phyloP scores from a whole-genome alignment of 2,888 invertebrate species.

The Netelia virgata region DNA sequence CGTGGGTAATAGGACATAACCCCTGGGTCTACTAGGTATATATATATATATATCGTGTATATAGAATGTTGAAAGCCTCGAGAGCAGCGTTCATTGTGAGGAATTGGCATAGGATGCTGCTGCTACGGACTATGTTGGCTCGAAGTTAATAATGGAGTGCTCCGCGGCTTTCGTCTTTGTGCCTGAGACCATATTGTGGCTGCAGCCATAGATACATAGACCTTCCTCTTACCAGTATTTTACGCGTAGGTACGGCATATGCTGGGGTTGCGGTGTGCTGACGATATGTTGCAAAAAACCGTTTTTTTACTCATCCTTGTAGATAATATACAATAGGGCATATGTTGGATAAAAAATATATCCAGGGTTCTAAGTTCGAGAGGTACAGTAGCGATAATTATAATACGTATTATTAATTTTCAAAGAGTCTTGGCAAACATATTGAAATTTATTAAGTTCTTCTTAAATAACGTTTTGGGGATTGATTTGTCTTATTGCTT shows the following conservation, averaged over 20 bases:
- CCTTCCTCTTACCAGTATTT: conserved; percentile 24
- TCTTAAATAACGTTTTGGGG: too few species aligned
- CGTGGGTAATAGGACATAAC: conserved; percentile 74
- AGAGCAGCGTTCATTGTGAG: conserved; percentile 75
- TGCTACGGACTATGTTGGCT: conserved; percentile 56
- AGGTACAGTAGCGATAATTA: too few species aligned
- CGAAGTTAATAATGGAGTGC: conserved; percentile 82
- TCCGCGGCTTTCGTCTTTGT: conserved; percentile 79
- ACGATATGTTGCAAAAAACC: conserved; percentile 1
- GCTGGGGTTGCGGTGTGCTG: neutral
- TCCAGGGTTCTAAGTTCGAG: neutral
- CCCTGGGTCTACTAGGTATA: conserved; percentile 25
- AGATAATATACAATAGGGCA: neutral
- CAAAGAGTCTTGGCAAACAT: too few species aligned
- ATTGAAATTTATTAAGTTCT: too few species aligned
- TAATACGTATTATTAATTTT: too few species aligned
- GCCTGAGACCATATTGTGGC: conserved; percentile 76
- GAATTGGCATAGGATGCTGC: conserved; percentile 74
- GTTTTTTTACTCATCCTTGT: neutral
- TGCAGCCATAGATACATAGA: conserved; percentile 43
- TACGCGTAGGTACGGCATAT: neutral
- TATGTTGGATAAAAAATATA: neutral
- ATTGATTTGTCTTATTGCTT: too few species aligned
- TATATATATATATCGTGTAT: conserved; percentile 17
- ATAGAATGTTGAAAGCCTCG: conserved; percentile 25